Evolutionary conservation across 2,113 vertebrate genomes (phyloP).

Genomic region (Oryzias javanicus): DNA sequence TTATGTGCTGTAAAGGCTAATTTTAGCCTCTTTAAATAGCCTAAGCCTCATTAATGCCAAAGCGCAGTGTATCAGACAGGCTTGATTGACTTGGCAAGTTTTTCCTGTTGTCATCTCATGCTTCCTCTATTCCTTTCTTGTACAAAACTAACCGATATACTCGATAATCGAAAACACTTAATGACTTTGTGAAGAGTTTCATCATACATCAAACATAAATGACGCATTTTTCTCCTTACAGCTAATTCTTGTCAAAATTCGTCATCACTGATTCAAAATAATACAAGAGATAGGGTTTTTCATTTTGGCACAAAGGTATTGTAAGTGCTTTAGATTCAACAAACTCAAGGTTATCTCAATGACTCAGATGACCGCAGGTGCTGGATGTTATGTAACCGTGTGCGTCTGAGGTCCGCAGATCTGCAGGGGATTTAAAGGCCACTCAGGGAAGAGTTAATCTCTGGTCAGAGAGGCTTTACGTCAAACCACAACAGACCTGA

Average conservation of each 20-base stretch:
- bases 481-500: slow-evolving; percentile 66
- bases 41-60: slow-evolving; percentile 70
- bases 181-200: background rate
- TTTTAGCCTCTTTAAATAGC: slow-evolving; percentile 70
- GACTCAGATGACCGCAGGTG: slow-evolving; percentile 29
- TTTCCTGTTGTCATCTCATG: slow-evolving; percentile 29
- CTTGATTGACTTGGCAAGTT: slow-evolving; percentile 57
- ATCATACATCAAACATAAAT: background rate
- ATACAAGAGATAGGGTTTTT: background rate
- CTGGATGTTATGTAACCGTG: slow-evolving; percentile 62
- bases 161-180: background rate
- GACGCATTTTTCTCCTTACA: too few species aligned
- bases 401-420: slow-evolving; percentile 57
- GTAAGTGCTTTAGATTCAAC: slow-evolving; percentile 6
- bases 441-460: slow-evolving; percentile 55
- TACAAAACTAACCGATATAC: background rate
- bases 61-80: slow-evolving; percentile 65
- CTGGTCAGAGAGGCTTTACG: slow-evolving; percentile 72
- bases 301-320: background rate
- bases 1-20: slow-evolving; percentile 65
- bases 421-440: slow-evolving; percentile 62
- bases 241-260: too few species aligned
- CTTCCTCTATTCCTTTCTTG: slow-evolving; percentile 4
- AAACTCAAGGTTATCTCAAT: slow-evolving; percentile 38
- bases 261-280: too few species aligned